A percentile compares a stretch with the other conserved stretches of the same genome.
These are phyloP conservation scores for Musca vetustissima DNA, from an alignment of 1,140 invertebrate genomes.

Conservation along the genomic window DNA sequence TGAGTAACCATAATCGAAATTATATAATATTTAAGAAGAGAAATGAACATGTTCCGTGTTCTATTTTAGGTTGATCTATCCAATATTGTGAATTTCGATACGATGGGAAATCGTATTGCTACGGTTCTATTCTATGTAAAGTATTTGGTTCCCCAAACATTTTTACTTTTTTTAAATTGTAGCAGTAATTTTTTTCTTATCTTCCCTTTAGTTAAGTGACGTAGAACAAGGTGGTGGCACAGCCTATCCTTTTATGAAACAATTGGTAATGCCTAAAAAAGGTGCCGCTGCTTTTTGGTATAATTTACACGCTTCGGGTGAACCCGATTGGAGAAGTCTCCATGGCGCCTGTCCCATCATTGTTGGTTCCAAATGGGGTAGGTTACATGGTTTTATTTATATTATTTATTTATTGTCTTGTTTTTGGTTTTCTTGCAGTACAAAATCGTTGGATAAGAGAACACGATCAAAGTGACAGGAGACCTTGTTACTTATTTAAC, in stretches of 20 bases:
- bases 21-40: neutral
- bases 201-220: conserved; percentile 78
- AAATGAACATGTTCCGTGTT: neutral
- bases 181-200: conserved; percentile 62
- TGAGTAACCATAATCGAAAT: conserved; percentile 25
- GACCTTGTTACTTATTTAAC: conserved; percentile 40
- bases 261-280: conserved; percentile 83
- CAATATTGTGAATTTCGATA: conserved; percentile 18
- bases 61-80: neutral
- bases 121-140: conserved; percentile 52
- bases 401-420: neutral
- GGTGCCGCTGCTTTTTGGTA: conserved; percentile 93
- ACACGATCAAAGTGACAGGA: conserved; percentile 35
- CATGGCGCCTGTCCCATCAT: conserved; percentile 97
- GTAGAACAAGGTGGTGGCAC: conserved; percentile 93
- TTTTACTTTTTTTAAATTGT: neutral
- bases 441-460: conserved; percentile 51
- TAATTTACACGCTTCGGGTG: conserved; percentile 87
- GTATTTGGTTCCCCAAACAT: conserved; percentile 42
- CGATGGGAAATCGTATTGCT: conserved; percentile 48
- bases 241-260: conserved; percentile 84
- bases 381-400: neutral
- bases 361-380: conserved; percentile 92
- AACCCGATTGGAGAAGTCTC: conserved; percentile 84
- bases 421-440: conserved; percentile 31